Percentiles rank a stretch among this genome's conserved stretches.
These are phyloP conservation scores for Brenthis ino DNA, from an alignment of 2,888 invertebrate species.

Conservation along the genomic window DNA sequence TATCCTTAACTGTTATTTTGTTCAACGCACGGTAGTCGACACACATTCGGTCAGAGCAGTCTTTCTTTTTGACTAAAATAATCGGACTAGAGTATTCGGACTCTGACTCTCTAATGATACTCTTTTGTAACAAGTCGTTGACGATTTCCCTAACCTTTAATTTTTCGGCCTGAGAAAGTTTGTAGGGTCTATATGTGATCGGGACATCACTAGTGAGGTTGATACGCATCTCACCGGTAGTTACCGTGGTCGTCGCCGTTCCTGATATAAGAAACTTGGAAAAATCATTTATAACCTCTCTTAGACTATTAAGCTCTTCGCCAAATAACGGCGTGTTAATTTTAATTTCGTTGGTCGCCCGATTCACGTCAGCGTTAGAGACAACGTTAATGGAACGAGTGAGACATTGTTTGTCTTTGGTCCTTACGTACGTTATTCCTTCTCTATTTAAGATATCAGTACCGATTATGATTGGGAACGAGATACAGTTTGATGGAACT, in stretches of 20 bases:
- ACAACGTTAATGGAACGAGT: slow-evolving; percentile 13
- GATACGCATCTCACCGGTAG: slow-evolving; percentile 37
- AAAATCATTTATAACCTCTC: slow-evolving; percentile 29
- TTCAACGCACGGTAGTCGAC: slow-evolving; percentile 36
- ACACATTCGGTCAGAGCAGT: slow-evolving; percentile 36
- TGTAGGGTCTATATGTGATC: slow-evolving; percentile 35
- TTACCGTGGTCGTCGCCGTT: slow-evolving; percentile 37
- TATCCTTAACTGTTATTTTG: slow-evolving; percentile 26
- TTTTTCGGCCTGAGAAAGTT: slow-evolving; percentile 35
- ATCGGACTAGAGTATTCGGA: slow-evolving; percentile 40
- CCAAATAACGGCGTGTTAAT: slow-evolving; percentile 34
- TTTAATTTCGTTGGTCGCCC: neutral
- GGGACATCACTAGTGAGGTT: slow-evolving; percentile 23
- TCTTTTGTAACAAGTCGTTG: slow-evolving; percentile 33
- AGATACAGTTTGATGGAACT: slow-evolving; percentile 36
- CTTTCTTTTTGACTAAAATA: slow-evolving; percentile 40
- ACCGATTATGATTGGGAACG: slow-evolving; percentile 40
- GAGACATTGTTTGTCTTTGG: slow-evolving; percentile 31
- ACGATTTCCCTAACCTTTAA: slow-evolving; percentile 34
- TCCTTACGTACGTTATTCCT: slow-evolving; percentile 39
- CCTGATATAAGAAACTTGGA: slow-evolving; percentile 30
- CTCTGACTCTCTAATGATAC: slow-evolving; percentile 38
- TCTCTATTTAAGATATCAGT: slow-evolving; percentile 42
- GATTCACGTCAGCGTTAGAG: neutral
- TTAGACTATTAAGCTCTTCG: slow-evolving; percentile 26